Evolutionary conservation across 2,888 invertebrate species (phyloP), one percentile per base, ranked within the genome.

Genomic region (Ferdinandea cuprea): DNA sequence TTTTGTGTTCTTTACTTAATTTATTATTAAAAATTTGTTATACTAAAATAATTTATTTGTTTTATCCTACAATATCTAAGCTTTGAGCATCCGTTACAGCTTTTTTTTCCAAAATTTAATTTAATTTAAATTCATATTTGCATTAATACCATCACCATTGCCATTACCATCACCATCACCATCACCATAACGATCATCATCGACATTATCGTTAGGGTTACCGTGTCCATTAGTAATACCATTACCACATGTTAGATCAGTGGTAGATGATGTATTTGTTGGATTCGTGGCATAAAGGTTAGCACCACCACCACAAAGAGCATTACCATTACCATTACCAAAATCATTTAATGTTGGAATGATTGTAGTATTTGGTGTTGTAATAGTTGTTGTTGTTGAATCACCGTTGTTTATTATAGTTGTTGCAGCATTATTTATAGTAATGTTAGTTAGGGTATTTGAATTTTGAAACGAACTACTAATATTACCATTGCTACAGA

Each of bases 401-500:
- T 86, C 85, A 66, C 85, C 86, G 35, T 85, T 86, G 63, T 85
- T 86, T 46, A 44, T 13, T 65, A 40, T 48, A 88, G 89, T 37
- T 88, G 88, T 88, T 88, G 88, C 86, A 88, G 87, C 89, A 88
- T 88, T 85, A 74, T 79, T 84, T 84, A 79, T 84, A 84, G 63
- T 84, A 69, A 79, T 80, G 79, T 84, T 84, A 84, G 85, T 72
- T 85, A 76, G 76, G 81, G 80, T 78, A 86, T 84, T 80, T 79
- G 80, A 80, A 84, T 84, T 80, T 79, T 86, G 86, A 85, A 86
- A 86, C 85, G 85, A 83, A 87, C 85, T 87, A 86, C 86, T 86
- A 83, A 91, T 89, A 90, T 91, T 91, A 90, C 91, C 91, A 88
- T 91, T 91, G 88, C 90, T 91, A 89, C 91, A 91, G 86, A 91